Evolutionary conservation across 1,140 invertebrate genomes (phyloP).

Genomic region (Ptiloglossa arizonensis): DNA sequence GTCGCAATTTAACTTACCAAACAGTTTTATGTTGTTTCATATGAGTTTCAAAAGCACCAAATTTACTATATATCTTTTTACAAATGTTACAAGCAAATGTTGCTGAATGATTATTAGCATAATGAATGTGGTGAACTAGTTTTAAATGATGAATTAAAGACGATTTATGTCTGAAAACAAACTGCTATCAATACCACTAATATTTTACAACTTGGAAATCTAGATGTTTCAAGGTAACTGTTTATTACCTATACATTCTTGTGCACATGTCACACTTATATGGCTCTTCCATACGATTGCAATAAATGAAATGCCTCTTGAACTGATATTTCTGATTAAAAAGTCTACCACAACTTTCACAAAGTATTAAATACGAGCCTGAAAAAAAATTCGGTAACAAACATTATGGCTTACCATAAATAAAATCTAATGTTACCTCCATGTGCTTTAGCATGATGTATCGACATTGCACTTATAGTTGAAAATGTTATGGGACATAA

Average conservation of each 20-base stretch:
- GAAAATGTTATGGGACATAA: constrained; percentile 27
- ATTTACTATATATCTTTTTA: constrained; percentile 49
- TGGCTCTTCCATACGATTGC: constrained; percentile 33
- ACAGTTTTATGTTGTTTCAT: constrained; percentile 23
- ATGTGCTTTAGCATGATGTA: constrained; percentile 33
- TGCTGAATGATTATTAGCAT: neutral
- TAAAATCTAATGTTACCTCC: constrained; percentile 28
- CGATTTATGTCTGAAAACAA: constrained; percentile 62
- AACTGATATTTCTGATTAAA: constrained; percentile 60
- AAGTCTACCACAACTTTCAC: constrained; percentile 58
- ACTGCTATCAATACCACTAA: neutral
- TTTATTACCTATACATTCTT: constrained; percentile 65
- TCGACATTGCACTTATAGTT: constrained; percentile 6
- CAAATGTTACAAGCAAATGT: constrained; percentile 43
- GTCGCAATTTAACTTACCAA: neutral
- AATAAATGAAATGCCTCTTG: constrained; percentile 59
- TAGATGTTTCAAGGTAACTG: neutral
- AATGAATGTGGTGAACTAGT: constrained; percentile 14
- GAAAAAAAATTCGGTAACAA: constrained; percentile 28
- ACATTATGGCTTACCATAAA: neutral
- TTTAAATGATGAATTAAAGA: constrained; percentile 64
- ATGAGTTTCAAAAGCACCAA: constrained; percentile 53
- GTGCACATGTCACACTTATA: constrained; percentile 58
- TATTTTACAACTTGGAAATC: neutral
- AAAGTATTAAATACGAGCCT: constrained; percentile 61